Base-by-base conservation (phyloP, 2,797 vertebrate species). In the Fundulus diaphanus region DNA sequence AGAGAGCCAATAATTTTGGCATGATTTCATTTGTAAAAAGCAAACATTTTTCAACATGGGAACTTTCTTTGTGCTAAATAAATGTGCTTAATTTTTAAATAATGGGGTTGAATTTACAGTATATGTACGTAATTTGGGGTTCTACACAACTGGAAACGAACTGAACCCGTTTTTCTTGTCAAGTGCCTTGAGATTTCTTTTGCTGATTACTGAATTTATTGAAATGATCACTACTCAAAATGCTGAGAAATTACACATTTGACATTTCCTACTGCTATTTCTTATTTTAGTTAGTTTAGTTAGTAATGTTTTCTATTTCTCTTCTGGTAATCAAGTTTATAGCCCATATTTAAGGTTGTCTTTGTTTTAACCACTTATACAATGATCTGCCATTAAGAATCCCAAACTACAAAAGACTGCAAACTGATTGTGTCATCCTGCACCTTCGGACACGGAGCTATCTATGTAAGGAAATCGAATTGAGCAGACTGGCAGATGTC, bases 401-500 rank as follows among this genome's bases (percentile, higher is more conserved):
- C n/a, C n/a, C n/a, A n/a, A n/a, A n/a, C n/a, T n/a, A n/a, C n/a
- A n/a, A n/a, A n/a, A n/a, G n/a, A n/a, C n/a, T 8, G 8, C 29
- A 33, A 15, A 29, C 56, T 35, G 29, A 35, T 68, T 46, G 8
- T 46, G 8, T 20, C 52, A 22, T 51, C 22, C 29, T 63, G 48
- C 16, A 9, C n/a, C 48, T 20, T 29, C 2, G 44, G 48, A 29
- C 48, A 22, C 3, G 27, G 18, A 68, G 27, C 63, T 8, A 22
- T 18, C 63, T 8, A 22, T 18, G 40, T 5, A 16, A 68, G 69
- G 6, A 70, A 67, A 76, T 59, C 81, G 29, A 46, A 67, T 67
- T 66, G 31, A 31, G 8, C 15, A 13, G 49, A 49, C 71, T 49
- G 71, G 57, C 73, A 72, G 68, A 56, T 57, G 56, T 66, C 44